Conservation (phyloP, 2,113 vertebrate species). For the Phainopepla nitens region DNA sequence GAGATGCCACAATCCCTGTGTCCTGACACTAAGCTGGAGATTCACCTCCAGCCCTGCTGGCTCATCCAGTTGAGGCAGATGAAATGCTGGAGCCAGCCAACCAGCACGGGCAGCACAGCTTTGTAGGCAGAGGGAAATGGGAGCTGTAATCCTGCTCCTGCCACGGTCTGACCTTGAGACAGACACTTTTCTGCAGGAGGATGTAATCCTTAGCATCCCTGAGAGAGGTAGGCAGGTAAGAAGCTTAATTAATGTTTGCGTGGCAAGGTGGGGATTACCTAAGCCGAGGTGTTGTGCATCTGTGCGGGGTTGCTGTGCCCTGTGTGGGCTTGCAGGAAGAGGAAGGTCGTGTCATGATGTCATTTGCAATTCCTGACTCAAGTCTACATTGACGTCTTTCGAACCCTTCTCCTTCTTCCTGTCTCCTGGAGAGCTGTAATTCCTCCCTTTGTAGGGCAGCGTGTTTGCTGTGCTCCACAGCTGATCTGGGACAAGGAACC, state of each 20-base stretch:
- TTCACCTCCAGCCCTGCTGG: not conserved
- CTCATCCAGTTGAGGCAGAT: not conserved
- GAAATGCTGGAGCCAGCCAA: not conserved
- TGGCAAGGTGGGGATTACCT: slow-evolving; percentile 37
- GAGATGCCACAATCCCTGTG: not conserved
- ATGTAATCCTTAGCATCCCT: slow-evolving; percentile 11
- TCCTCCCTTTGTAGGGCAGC: slow-evolving; percentile 35
- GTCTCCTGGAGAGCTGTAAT: slow-evolving; percentile 7
- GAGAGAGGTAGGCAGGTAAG: not conserved
- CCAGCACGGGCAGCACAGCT: not conserved
- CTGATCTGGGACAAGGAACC: not conserved
- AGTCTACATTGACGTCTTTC: slow-evolving; percentile 34
- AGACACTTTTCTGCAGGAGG: not conserved
- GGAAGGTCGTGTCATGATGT: slow-evolving; percentile 37
- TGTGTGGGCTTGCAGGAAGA: slow-evolving; percentile 65
- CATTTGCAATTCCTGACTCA: slow-evolving; percentile 53
- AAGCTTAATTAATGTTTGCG: slow-evolving; percentile 63
- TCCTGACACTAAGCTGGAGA: not conserved
- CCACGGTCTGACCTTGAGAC: not conserved
- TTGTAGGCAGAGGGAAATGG: not conserved
- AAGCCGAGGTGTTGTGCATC: slow-evolving; percentile 3
- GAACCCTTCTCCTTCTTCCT: slow-evolving; percentile 37
- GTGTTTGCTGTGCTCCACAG: not conserved
- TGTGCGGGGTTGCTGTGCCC: not conserved
- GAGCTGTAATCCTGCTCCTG: not conserved